phyloP scores from a whole-genome alignment of 2,888 invertebrate species.

The Saturnia pavonia region DNA sequence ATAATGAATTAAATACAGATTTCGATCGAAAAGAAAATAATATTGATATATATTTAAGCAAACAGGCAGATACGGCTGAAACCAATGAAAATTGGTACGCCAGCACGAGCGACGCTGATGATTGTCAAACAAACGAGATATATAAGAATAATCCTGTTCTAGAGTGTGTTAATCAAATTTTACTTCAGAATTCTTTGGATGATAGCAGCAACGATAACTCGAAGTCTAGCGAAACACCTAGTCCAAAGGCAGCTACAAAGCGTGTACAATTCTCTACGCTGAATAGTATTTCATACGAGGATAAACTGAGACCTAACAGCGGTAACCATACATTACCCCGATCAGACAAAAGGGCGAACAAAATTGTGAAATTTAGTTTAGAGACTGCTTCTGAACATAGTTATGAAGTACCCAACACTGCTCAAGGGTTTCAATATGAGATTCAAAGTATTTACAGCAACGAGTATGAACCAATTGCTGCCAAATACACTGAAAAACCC shows the following conservation, averaged over 20 bases:
- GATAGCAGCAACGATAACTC: conserved; percentile 79
- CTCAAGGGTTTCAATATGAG: conserved; percentile 78
- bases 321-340: conserved; percentile 65
- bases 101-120: conserved; percentile 89
- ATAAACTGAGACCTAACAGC: conserved; percentile 62
- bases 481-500: conserved; percentile 70
- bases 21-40: conserved; percentile 69
- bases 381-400: conserved; percentile 81
- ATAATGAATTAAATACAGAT: conserved; percentile 56
- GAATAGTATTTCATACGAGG: conserved; percentile 82
- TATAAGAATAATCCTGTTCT: conserved; percentile 92
- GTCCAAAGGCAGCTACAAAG: conserved; percentile 76
- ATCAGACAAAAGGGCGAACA: conserved; percentile 73
- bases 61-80: conserved; percentile 63
- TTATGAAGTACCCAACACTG: conserved; percentile 83
- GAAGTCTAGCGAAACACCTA: conserved; percentile 73
- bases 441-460: conserved; percentile 88
- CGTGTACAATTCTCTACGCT: conserved; percentile 84
- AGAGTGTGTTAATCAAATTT: conserved; percentile 93
- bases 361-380: conserved; percentile 78
- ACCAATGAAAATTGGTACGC: conserved; percentile 90
- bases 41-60: conserved; percentile 49
- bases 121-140: conserved; percentile 85
- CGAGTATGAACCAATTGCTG: conserved; percentile 87
- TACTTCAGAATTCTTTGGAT: conserved; percentile 87